Conservation (phyloP, 92 coral and sea anemone genomes). For the Porites lobata region DNA sequence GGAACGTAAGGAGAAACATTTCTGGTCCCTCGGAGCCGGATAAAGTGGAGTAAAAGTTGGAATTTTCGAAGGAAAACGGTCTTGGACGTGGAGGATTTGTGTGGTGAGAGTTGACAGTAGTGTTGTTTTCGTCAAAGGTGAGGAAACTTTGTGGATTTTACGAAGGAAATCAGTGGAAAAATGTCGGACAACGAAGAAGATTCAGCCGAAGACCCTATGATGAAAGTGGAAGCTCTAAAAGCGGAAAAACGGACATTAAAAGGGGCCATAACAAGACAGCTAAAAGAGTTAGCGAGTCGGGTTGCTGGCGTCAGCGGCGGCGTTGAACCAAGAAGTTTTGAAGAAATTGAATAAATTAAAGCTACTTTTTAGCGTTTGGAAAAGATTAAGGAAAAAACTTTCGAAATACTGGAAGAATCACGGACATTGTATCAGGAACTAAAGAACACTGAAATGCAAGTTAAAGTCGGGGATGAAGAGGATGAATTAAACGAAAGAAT, state of each 20-base stretch:
- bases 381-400: slow-evolving; percentile 31
- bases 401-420: slow-evolving; percentile 33
- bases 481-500: slow-evolving; percentile 23
- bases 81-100: too few species aligned
- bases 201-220: slow-evolving; percentile 4
- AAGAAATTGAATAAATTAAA: slow-evolving; percentile 25
- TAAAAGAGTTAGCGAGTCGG: slow-evolving; percentile 42
- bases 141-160: slow-evolving; percentile 5
- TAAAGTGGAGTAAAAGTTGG: too few species aligned
- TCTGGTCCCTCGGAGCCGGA: too few species aligned
- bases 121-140: background rate
- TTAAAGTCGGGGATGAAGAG: slow-evolving; percentile 39
- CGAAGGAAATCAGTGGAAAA: background rate
- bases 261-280: slow-evolving; percentile 30
- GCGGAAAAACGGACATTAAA: slow-evolving; percentile 21
- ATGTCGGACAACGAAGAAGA: slow-evolving; percentile 19
- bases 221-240: slow-evolving; percentile 18
- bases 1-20: too few species aligned
- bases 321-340: slow-evolving; percentile 18
- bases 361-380: slow-evolving; percentile 37
- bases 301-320: slow-evolving; percentile 52
- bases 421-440: slow-evolving; percentile 37
- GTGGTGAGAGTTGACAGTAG: too few species aligned
- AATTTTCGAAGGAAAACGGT: too few species aligned
- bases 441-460: slow-evolving; percentile 42